Conservation (phyloP, 2,888 invertebrate species). For the Apamea monoglypha region DNA sequence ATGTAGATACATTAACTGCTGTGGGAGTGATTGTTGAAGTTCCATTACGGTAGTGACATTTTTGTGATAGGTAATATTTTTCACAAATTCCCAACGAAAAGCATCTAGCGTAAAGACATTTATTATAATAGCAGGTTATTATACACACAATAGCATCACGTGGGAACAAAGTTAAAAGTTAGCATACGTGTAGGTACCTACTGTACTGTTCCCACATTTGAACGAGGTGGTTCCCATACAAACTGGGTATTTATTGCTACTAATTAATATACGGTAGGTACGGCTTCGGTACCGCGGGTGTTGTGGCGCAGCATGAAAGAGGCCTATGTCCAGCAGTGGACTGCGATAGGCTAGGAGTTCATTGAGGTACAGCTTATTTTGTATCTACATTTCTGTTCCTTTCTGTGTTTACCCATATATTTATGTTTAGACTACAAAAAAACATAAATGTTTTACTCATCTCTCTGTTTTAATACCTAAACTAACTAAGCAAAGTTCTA, state of each 20-base stretch:
- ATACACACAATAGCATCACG: neutral
- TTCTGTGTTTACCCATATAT: neutral
- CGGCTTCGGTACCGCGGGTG: neutral
- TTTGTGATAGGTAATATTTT: neutral
- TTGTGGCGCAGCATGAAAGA: neutral
- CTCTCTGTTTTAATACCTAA: neutral
- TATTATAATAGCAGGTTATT: neutral
- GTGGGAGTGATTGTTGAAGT: neutral
- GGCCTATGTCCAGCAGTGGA: neutral
- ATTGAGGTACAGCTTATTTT: neutral
- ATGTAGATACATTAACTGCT: neutral
- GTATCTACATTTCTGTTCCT: neutral
- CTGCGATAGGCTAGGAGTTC: neutral
- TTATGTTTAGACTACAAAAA: neutral
- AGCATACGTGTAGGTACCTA: neutral
- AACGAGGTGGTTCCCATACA: conserved; percentile 13
- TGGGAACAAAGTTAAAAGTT: conserved; percentile 19
- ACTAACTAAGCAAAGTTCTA: conserved; percentile 7
- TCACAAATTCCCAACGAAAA: neutral
- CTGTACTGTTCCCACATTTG: neutral
- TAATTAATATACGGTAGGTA: conserved; percentile 7
- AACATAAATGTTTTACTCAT: too few species aligned
- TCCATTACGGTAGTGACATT: neutral
- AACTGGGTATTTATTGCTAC: neutral
- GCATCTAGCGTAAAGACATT: neutral